These are phyloP conservation scores for Heliothis subflexa DNA, from an alignment of 1,140 invertebrate genomes.

Conservation along the genomic window DNA sequence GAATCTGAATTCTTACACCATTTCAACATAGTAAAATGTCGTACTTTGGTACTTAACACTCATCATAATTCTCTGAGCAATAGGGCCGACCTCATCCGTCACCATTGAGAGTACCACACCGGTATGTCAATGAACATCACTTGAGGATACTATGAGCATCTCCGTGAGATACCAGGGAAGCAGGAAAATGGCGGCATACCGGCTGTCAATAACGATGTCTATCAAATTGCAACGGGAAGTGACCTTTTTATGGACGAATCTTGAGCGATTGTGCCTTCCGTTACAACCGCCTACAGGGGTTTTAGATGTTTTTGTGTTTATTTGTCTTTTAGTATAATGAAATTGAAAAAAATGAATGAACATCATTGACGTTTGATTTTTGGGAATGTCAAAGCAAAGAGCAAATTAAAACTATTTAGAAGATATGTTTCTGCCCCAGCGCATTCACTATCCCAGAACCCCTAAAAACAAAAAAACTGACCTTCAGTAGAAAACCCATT, in stretches of 20 bases:
- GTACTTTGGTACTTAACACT: not conserved
- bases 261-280: slow-evolving; percentile 12
- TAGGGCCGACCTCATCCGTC: slow-evolving; percentile 40
- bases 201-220: slow-evolving; percentile 36
- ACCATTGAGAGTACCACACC: slow-evolving; percentile 45
- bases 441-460: too few relatives aligned
- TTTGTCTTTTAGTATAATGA: not conserved
- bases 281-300: not conserved
- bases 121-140: slow-evolving; percentile 43
- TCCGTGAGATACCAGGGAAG: slow-evolving; percentile 14
- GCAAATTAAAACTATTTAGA: too few relatives aligned
- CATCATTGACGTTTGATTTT: not conserved
- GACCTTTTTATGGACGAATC: slow-evolving; percentile 20
- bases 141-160: slow-evolving; percentile 48
- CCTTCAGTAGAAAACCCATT: too few relatives aligned
- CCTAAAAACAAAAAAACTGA: too few relatives aligned
- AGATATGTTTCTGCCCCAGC: too few relatives aligned
- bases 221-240: slow-evolving; percentile 37
- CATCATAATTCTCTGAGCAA: slow-evolving; percentile 30
- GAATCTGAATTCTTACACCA: not conserved
- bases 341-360: not conserved
- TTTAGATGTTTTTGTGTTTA: not conserved
- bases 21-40: not conserved
- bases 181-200: slow-evolving; percentile 19
- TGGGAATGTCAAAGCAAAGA: too few relatives aligned